Evolutionary conservation across 1,140 invertebrate genomes (phyloP).

Genomic region (Araneus ventricosus): DNA sequence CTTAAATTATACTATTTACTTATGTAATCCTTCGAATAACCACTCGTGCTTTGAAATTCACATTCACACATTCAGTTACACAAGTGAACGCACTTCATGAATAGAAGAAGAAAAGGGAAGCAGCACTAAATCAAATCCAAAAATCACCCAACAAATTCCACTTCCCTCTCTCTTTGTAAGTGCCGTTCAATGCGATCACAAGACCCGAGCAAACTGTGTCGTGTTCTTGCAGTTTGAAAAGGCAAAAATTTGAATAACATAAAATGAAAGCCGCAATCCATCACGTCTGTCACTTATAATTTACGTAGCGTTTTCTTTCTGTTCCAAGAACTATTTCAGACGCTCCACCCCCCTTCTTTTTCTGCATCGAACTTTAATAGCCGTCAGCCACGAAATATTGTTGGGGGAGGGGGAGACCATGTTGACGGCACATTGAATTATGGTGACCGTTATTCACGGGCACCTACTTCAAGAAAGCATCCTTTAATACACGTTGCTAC

Average conservation of each 20-base stretch:
- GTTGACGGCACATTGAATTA: constrained; percentile 22
- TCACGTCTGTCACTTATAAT: constrained; percentile 27
- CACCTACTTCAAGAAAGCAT: background rate
- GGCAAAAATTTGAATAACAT: constrained; percentile 9
- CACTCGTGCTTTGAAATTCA: no score
- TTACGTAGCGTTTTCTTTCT: constrained; percentile 11
- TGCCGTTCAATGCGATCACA: background rate
- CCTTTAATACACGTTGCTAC: background rate
- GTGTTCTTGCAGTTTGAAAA: background rate
- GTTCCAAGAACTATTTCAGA: constrained; percentile 5
- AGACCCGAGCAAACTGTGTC: background rate
- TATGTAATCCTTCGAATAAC: no score
- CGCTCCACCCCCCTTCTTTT: background rate
- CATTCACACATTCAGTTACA: no score
- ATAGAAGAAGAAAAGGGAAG: background rate
- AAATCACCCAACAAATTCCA: background rate
- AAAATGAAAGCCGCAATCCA: constrained; percentile 28
- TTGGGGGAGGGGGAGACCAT: background rate
- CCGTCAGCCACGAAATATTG: constrained; percentile 18
- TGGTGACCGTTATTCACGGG: background rate
- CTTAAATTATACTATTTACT: no score
- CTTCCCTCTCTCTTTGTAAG: background rate
- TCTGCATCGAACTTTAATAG: constrained; percentile 1
- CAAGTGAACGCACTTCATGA: background rate
- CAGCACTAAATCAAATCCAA: background rate